A percentile compares a stretch with the other conserved stretches of the same genome.
Conservation (phyloP, 2,113 vertebrate species). For the Eidolon helvum region DNA sequence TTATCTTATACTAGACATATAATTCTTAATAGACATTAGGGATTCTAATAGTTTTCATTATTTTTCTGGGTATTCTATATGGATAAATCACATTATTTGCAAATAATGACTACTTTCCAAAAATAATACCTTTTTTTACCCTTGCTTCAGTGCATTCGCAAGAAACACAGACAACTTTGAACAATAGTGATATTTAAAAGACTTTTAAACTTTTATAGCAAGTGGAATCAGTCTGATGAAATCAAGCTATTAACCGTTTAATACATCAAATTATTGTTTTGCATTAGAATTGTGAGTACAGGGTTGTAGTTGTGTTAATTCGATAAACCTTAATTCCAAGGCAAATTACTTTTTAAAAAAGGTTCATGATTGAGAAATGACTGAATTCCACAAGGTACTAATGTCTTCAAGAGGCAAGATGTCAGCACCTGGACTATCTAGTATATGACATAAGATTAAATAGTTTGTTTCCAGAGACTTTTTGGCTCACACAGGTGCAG, state of each 20-base stretch:
- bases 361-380: background rate
- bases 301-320: background rate
- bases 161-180: background rate
- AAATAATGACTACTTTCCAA: conserved; percentile 42
- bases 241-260: conserved; percentile 17
- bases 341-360: background rate
- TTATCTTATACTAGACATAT: background rate
- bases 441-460: background rate
- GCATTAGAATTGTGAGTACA: background rate
- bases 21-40: background rate
- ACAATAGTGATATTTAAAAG: background rate
- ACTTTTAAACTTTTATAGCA: conserved; percentile 28
- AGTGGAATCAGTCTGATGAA: background rate
- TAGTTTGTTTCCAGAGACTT: background rate
- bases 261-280: conserved; percentile 17
- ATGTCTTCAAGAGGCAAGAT: background rate
- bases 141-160: background rate
- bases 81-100: background rate
- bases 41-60: background rate
- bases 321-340: background rate
- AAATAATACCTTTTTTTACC: background rate
- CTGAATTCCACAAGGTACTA: background rate
- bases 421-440: background rate
- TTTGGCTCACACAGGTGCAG: background rate
- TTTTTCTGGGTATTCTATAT: background rate